Conservation (phyloP, 92 coral and sea anemone species). For the Montipora capitata region DNA sequence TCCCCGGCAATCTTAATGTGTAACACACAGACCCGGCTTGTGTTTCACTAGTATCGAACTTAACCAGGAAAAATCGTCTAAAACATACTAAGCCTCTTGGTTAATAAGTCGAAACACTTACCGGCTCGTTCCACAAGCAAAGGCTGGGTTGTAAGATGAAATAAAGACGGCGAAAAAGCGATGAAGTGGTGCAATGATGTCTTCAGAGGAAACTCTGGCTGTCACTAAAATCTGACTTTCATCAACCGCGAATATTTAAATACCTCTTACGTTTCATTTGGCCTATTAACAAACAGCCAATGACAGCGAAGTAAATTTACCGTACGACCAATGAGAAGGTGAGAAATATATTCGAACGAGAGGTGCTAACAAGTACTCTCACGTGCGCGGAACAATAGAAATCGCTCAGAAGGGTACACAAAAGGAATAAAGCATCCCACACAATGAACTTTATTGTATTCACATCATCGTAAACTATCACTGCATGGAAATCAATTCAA, state of each 20-base stretch:
- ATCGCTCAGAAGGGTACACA: constrained; percentile 38
- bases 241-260: constrained; percentile 99
- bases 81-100: neutral
- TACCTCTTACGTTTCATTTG: constrained; percentile 96
- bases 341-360: constrained; percentile 85
- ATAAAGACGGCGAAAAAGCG: constrained; percentile 4
- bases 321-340: constrained; percentile 72
- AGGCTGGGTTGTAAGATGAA: neutral
- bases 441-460: constrained; percentile 64
- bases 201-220: constrained; percentile 27
- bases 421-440: constrained; percentile 44
- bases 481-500: constrained; percentile 55
- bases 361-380: constrained; percentile 85
- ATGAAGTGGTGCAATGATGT: neutral
- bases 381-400: constrained; percentile 83
- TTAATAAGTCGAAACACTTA: constrained; percentile 14
- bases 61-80: constrained; percentile 7
- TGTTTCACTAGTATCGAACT: constrained; percentile 22
- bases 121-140: constrained; percentile 2
- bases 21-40: constrained; percentile 7
- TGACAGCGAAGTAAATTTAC: constrained; percentile 47
- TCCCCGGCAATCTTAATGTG: neutral
- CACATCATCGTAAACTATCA: constrained; percentile 54
- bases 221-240: constrained; percentile 88
- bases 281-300: constrained; percentile 93